These are phyloP conservation scores for Tuberolachnus salignus DNA, from an alignment of 2,888 invertebrate genomes.

Conservation along the genomic window DNA sequence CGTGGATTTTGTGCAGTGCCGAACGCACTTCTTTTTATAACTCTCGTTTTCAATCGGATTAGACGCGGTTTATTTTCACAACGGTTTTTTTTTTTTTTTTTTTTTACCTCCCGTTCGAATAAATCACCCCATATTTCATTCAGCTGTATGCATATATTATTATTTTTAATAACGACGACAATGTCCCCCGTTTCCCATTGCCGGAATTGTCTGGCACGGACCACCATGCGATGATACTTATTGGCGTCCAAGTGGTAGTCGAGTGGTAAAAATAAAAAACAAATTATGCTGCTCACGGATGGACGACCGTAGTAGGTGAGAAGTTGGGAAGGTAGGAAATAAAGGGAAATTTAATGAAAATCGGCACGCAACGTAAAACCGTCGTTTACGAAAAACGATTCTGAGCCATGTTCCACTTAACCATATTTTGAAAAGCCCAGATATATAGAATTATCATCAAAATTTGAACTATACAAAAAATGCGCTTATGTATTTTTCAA, in stretches of 20 bases:
- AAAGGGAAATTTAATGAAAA: no score
- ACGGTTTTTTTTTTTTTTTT: neutral
- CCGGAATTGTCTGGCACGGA: neutral
- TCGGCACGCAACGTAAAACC: no score
- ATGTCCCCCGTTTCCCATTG: neutral
- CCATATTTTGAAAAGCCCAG: no score
- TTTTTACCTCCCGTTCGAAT: neutral
- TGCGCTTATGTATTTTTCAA: no score
- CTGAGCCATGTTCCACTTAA: no score
- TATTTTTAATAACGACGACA: neutral
- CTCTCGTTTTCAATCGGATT: slow-evolving; percentile 28
- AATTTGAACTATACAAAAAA: no score
- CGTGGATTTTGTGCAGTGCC: neutral
- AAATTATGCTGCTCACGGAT: neutral
- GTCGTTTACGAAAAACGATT: no score
- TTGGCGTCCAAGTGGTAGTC: no score
- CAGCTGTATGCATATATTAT: no score
- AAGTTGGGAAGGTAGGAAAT: neutral
- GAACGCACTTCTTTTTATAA: neutral
- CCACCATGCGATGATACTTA: neutral
- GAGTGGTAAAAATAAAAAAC: no score
- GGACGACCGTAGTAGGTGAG: no score
- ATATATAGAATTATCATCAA: no score
- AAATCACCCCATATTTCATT: neutral
- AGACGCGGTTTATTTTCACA: slow-evolving; percentile 9